Evolutionary conservation across 2,113 vertebrate species (phyloP).

Genomic region (Axis porcinus): DNA sequence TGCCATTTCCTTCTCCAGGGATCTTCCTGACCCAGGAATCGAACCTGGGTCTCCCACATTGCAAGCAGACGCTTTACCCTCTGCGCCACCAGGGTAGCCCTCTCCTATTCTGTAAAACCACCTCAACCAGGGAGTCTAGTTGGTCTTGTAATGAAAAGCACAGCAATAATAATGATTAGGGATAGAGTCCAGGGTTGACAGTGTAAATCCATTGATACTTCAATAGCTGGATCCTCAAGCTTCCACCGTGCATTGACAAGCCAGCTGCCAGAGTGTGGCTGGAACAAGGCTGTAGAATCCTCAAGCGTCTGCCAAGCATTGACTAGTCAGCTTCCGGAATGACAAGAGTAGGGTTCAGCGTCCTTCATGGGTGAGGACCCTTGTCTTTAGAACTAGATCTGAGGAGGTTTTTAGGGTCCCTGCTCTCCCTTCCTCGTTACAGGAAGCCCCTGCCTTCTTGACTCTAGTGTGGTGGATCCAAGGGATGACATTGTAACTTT

Average conservation of each 20-base stretch:
- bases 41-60: too few species aligned
- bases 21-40: too few species aligned
- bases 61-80: too few species aligned
- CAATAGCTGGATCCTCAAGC: accelerated
- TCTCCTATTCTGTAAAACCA: background rate
- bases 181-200: background rate
- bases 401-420: background rate
- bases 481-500: background rate
- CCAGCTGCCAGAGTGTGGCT: background rate
- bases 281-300: background rate
- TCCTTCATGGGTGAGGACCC: background rate
- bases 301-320: accelerated
- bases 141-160: background rate
- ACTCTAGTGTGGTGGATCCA: background rate
- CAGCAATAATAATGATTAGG: background rate
- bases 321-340: accelerated
- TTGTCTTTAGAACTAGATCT: background rate
- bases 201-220: background rate
- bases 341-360: background rate
- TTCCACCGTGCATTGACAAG: background rate
- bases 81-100: background rate
- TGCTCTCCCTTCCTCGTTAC: background rate
- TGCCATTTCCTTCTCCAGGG: background rate
- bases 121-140: background rate
- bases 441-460: background rate